Percentiles rank a stretch among this genome's conserved stretches.
These are phyloP conservation scores for Protobothrops mucrosquamatus DNA, from an alignment of 2,113 vertebrate genomes.

Conservation along the genomic window DNA sequence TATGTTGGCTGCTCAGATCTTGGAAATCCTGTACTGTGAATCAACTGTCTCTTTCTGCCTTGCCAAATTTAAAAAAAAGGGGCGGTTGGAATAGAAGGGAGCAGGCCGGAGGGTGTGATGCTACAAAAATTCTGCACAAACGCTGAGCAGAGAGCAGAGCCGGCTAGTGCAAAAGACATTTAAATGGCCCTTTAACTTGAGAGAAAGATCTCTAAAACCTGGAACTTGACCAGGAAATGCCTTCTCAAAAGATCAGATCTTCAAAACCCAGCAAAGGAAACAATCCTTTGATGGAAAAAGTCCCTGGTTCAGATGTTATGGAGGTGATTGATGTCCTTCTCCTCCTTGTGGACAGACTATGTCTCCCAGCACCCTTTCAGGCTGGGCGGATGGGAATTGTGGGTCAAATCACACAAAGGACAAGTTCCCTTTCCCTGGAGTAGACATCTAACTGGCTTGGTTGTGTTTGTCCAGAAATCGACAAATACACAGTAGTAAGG, in stretches of 20 bases:
- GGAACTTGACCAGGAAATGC: not conserved
- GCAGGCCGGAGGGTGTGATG: not conserved
- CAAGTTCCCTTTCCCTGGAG: not conserved
- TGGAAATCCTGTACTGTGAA: constrained; percentile 37
- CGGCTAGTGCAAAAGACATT: not conserved
- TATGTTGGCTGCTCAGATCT: constrained; percentile 35
- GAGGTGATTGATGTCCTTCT: not conserved
- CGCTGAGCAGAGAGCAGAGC: too few species aligned
- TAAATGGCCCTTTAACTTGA: not conserved
- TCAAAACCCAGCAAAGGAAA: not conserved
- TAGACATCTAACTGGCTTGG: not conserved
- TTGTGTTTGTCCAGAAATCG: not conserved
- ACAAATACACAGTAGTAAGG: not conserved
- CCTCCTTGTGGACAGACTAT: not conserved
- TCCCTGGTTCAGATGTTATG: not conserved
- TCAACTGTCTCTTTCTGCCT: constrained; percentile 14
- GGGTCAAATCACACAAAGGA: not conserved
- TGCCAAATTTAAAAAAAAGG: constrained; percentile 1
- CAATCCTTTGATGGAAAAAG: not conserved
- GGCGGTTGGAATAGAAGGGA: not conserved
- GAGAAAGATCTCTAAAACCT: not conserved
- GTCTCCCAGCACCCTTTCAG: not conserved
- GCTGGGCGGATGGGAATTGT: not conserved
- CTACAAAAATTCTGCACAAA: rapidly evolving
- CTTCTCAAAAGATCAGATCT: not conserved